Percentiles rank a stretch among this genome's conserved stretches.
Evolutionary conservation across 2,797 vertebrate genomes (phyloP).

Genomic region (Tangara arthus): DNA sequence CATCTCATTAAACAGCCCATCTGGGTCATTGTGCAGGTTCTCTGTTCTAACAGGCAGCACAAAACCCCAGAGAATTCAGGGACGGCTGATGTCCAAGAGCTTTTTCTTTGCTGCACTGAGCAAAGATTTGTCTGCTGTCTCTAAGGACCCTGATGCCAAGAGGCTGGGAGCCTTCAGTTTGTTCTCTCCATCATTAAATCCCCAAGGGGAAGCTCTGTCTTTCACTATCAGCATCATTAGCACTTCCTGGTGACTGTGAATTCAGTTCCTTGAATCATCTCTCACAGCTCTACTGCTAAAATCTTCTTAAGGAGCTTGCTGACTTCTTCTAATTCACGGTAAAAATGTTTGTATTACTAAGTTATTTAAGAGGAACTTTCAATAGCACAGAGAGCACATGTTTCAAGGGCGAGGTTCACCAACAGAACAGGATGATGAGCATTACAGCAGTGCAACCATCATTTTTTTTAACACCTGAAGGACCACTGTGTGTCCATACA

Average conservation of each 20-base stretch:
- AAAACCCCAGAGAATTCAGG: neutral
- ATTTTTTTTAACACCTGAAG: neutral
- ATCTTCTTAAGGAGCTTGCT: neutral
- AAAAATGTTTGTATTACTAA: neutral
- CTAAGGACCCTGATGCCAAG: neutral
- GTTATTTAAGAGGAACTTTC: neutral
- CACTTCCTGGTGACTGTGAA: neutral
- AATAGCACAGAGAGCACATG: neutral
- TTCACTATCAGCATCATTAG: conserved; percentile 15
- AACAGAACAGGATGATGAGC: neutral
- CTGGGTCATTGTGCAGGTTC: conserved; percentile 40
- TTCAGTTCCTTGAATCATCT: neutral
- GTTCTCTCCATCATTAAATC: conserved; percentile 43
- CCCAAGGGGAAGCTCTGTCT: neutral
- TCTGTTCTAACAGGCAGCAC: conserved; percentile 22
- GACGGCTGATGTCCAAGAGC: conserved; percentile 21
- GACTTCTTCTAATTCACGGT: neutral
- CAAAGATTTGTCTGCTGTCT: conserved; percentile 52
- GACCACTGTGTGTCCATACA: neutral
- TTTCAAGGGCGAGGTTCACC: neutral
- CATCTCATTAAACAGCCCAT: conserved; percentile 47
- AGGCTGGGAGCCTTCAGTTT: conserved; percentile 36
- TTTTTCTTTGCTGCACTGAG: conserved; percentile 9
- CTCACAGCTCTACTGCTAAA: neutral
- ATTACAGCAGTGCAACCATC: neutral